Base-by-base conservation (phyloP, 2,888 invertebrate species). In the Orthosia gothica region DNA sequence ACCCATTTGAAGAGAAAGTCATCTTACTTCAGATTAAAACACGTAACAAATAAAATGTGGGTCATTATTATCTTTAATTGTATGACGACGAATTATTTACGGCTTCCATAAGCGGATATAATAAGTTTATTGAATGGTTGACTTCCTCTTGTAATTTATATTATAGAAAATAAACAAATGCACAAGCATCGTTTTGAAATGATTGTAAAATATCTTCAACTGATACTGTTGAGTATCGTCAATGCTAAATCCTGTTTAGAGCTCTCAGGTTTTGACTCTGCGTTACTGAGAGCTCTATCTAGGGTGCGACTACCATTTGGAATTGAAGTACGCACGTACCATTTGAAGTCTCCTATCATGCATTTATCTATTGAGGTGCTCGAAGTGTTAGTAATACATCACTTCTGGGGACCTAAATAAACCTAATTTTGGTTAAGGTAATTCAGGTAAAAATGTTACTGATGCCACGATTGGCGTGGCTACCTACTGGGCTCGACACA, bases 1-100 rank as follows among this genome's bases (percentile, higher is more conserved):
- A 49, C 55, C 18, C 45, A 32, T 76, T 73, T 15, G 50, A 45
- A 79, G 80, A 83, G 80, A 81, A 81, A 81, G 84, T 32, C 57
- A 64, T 20, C 65, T 79, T 50, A 71, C 55, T 68, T 61, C 26
- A 54, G 54, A 50, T 65, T 45, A n/a, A 40, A 16, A 32, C 50
- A 81, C 84, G 73, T 72, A 66, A 79, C 20, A 18, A 26, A 15
- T 16, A 52, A 52, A 52, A 70, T 70, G 66, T 82, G 47, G 78
- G 79, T 58, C 70, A 67, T 64, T 64, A 55, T 64, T 64, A 55
- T 55, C 40, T 70, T 63, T 55, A 49, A 57, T 15, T 77, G 69
- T 73, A 20, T 16, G 58, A 20, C 54, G 55, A 52, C 32, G n/a
- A 69, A 32, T 40, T 49, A 55, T 59, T 26, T 79, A 70, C 79